These are phyloP conservation scores for Orientallactaga bullata DNA, from an alignment of 2,113 vertebrate genomes.

Conservation along the genomic window DNA sequence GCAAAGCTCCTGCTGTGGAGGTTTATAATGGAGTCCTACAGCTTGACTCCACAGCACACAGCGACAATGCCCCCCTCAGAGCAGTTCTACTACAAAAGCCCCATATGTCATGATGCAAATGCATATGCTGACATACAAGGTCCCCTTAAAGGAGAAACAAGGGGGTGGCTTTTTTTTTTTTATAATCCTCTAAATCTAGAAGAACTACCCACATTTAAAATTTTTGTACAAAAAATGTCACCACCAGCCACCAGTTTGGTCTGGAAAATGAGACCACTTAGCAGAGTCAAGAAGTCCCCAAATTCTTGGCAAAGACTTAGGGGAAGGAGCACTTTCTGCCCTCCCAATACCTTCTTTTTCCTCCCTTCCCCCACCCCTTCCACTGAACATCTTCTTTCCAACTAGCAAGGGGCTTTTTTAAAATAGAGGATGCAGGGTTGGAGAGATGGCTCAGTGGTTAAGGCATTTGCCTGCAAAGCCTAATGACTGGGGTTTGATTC, in stretches of 20 bases:
- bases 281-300: background rate
- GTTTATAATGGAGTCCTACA: background rate
- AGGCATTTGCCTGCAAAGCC: too few species aligned
- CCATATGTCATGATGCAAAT: background rate
- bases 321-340: too few species aligned
- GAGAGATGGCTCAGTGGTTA: too few species aligned
- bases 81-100: background rate
- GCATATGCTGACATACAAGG: background rate
- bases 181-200: slow-evolving; percentile 35
- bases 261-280: background rate
- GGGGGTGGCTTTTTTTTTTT: background rate
- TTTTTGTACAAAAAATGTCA: slow-evolving; percentile 47
- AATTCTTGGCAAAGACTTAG: too few species aligned
- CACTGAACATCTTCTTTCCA: too few species aligned
- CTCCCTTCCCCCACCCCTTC: too few species aligned
- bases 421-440: too few species aligned
- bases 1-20: slow-evolving; percentile 8
- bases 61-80: background rate
- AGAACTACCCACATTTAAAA: slow-evolving; percentile 30
- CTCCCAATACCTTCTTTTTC: too few species aligned
- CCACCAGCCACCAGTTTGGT: slow-evolving; percentile 5
- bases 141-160: background rate
- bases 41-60: background rate
- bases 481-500: too few species aligned
- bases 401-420: too few species aligned